phyloP scores from a whole-genome alignment of 2,797 vertebrate species.

The Percopsis omiscomaycus region DNA sequence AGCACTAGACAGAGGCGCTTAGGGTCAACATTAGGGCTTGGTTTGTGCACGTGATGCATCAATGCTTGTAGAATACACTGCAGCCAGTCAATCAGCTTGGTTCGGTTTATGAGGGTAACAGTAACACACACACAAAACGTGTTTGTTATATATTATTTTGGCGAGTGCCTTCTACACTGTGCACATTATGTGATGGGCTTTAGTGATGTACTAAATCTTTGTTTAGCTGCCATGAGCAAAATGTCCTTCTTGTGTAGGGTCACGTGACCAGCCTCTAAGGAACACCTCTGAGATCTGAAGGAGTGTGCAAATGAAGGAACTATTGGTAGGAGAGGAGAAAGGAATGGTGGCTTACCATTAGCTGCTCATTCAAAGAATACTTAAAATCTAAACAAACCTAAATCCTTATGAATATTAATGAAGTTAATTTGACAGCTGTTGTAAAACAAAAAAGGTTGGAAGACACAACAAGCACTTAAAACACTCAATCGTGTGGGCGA shows the following conservation, averaged over 20 bases:
- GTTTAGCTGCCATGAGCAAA: slow-evolving; percentile 44
- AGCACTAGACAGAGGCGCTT: slow-evolving; percentile 17
- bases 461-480: slow-evolving; percentile 66
- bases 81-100: slow-evolving; percentile 40
- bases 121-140: not conserved
- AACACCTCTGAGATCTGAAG: slow-evolving; percentile 62
- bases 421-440: slow-evolving; percentile 67
- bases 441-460: slow-evolving; percentile 59
- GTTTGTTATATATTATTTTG: not conserved
- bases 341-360: slow-evolving; percentile 56
- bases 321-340: slow-evolving; percentile 32
- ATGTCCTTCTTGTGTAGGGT: slow-evolving; percentile 45
- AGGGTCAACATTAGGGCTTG: slow-evolving; percentile 46
- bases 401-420: slow-evolving; percentile 75
- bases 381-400: slow-evolving; percentile 45
- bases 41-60: slow-evolving; percentile 58
- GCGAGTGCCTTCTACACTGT: not conserved
- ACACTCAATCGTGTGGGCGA: slow-evolving; percentile 43
- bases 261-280: slow-evolving; percentile 46
- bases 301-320: slow-evolving; percentile 59
- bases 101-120: not conserved
- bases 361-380: slow-evolving; percentile 61
- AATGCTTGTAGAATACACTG: slow-evolving; percentile 38
- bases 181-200: no score
- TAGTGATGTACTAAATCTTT: slow-evolving; percentile 32